Percentiles rank a stretch among this genome's conserved stretches.
Conservation (phyloP, 2,888 invertebrate species). For the Orchesellides sinensis region DNA sequence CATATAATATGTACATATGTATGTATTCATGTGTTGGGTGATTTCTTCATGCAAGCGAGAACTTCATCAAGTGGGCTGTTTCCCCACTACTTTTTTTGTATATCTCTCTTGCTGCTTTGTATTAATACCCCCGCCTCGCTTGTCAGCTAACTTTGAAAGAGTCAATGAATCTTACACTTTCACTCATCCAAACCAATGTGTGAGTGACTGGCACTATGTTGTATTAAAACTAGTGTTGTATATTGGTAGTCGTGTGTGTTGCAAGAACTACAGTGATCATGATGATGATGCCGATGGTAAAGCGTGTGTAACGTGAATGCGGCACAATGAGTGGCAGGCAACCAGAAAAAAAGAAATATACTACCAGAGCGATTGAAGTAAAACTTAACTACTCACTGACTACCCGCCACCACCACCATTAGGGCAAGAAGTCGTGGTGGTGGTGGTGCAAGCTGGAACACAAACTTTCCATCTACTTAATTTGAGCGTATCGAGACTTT, state of each 20-base stretch:
- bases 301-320: not conserved
- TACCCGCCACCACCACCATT: conserved; percentile 6
- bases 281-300: not conserved
- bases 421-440: conserved; percentile 7
- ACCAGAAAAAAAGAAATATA: not conserved
- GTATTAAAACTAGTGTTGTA: not conserved
- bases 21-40: not conserved
- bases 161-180: conserved; percentile 10
- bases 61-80: conserved; percentile 18
- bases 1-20: not conserved
- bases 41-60: not conserved
- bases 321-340: not conserved
- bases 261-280: too few relatives aligned
- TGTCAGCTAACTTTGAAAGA: not conserved
- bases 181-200: conserved; percentile 11
- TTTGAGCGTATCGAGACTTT: conserved; percentile 74
- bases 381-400: not conserved
- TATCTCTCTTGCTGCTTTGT: too few relatives aligned
- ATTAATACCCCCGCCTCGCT: not conserved
- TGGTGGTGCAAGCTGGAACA: conserved; percentile 46
- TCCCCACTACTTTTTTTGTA: not conserved
- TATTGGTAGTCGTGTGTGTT: too few relatives aligned
- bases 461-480: conserved; percentile 74
- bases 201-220: not conserved
- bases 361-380: not conserved